Percentiles rank a stretch among this genome's conserved stretches.
Conservation (phyloP, 2,888 invertebrate species). For the Strigamia transsilvanica region DNA sequence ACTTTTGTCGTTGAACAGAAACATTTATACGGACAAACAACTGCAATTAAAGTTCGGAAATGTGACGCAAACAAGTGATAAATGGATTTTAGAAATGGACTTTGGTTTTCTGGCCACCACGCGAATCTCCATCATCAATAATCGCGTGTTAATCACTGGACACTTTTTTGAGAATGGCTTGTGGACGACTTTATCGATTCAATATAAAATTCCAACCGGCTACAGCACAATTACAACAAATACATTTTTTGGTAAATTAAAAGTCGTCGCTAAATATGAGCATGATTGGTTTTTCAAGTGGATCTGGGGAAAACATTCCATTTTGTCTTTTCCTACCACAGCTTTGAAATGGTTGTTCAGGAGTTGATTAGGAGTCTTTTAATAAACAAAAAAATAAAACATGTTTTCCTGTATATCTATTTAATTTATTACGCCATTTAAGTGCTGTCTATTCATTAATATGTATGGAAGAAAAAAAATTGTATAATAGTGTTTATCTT, state of each 20-base stretch:
- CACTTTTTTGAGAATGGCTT: neutral
- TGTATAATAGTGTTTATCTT: too few species aligned
- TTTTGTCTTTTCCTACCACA: too few species aligned
- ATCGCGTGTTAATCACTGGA: neutral
- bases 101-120: neutral
- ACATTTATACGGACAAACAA: neutral
- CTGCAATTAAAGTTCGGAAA: neutral
- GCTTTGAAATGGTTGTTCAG: too few species aligned
- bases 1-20: neutral
- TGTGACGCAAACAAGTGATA: neutral
- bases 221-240: conserved; percentile 9
- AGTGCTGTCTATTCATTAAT: too few species aligned
- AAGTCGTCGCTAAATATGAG: neutral
- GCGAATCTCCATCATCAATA: neutral
- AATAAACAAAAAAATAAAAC: too few species aligned
- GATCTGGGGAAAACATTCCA: neutral
- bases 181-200: neutral
- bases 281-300: neutral
- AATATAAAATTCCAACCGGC: neutral
- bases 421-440: too few species aligned
- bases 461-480: too few species aligned
- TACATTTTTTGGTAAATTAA: neutral
- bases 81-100: neutral
- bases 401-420: too few species aligned
- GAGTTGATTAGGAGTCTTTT: too few species aligned